These are phyloP conservation scores for Orchestia grillus DNA, from an alignment of 1,140 invertebrate species.

Conservation along the genomic window DNA sequence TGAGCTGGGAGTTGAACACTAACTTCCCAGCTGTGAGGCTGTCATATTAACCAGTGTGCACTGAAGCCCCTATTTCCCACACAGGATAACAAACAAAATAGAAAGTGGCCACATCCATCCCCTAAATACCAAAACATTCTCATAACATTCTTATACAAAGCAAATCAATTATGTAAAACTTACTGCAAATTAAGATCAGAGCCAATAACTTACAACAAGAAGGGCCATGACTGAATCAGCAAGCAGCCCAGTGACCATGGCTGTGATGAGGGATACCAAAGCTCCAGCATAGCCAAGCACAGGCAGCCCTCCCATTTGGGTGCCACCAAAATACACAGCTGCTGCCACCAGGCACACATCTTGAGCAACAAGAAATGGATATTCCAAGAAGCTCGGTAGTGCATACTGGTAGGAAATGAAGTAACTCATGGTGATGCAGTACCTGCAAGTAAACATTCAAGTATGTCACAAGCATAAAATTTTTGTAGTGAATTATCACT, in stretches of 20 bases:
- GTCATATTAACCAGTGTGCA: too few relatives aligned
- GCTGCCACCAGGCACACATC: constrained; percentile 19
- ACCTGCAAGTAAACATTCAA: not conserved
- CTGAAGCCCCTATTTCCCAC: too few relatives aligned
- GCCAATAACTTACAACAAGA: constrained; percentile 8
- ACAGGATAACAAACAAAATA: too few relatives aligned
- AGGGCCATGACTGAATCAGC: constrained; percentile 12
- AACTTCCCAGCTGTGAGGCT: too few relatives aligned
- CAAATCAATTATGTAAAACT: too few relatives aligned
- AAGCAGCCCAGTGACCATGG: not conserved
- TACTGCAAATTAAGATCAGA: not conserved
- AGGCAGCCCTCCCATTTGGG: not conserved
- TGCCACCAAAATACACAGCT: not conserved
- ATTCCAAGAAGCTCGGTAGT: constrained; percentile 30
- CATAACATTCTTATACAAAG: too few relatives aligned
- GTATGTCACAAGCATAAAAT: too few relatives aligned
- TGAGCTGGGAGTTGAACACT: too few relatives aligned
- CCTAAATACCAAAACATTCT: too few relatives aligned
- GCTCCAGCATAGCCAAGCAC: constrained; percentile 36
- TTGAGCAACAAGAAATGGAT: constrained; percentile 28
- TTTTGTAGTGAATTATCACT: too few relatives aligned
- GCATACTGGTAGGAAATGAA: constrained; percentile 47
- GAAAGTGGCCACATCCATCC: too few relatives aligned
- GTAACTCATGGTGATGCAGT: constrained; percentile 51
- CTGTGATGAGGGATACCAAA: constrained; percentile 6